These are phyloP conservation scores for Brachyopa scutellaris DNA, from an alignment of 2,888 invertebrate species.

Conservation along the genomic window DNA sequence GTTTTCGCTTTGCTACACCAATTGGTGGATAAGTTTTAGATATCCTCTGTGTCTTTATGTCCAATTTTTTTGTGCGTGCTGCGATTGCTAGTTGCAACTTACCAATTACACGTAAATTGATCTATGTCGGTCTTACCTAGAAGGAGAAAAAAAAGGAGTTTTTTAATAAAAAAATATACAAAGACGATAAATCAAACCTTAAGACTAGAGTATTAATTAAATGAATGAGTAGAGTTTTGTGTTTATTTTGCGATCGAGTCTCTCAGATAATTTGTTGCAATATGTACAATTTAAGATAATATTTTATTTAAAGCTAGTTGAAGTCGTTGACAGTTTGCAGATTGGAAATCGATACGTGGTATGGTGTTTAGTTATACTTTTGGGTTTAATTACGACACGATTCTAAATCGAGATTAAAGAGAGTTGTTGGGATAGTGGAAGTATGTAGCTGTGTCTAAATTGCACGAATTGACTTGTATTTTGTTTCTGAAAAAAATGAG, in stretches of 20 bases:
- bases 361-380: background rate
- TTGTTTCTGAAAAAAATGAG: too few relatives aligned
- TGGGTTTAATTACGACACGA: constrained; percentile 2
- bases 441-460: too few relatives aligned
- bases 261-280: constrained; percentile 52
- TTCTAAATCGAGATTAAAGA: background rate
- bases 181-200: constrained; percentile 52
- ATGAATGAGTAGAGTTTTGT: constrained; percentile 1
- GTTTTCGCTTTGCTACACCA: constrained; percentile 34
- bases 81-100: constrained; percentile 52
- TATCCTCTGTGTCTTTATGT: too few relatives aligned
- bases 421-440: too few relatives aligned
- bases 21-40: constrained; percentile 36
- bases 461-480: too few relatives aligned
- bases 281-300: constrained; percentile 39
- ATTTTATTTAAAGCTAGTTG: constrained; percentile 53
- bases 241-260: constrained; percentile 12
- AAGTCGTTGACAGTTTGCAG: constrained; percentile 40
- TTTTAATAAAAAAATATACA: constrained; percentile 3
- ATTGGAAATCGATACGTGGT: constrained; percentile 25
- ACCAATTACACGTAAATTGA: constrained; percentile 65
- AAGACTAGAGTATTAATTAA: constrained; percentile 40
- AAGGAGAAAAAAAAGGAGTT: constrained; percentile 48
- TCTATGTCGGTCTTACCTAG: constrained; percentile 52
- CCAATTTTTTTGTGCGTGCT: background rate